Evolutionary conservation across 2,113 vertebrate species (phyloP), one percentile per base, ranked within the genome.

Genomic region (Melanocharis versteri): DNA sequence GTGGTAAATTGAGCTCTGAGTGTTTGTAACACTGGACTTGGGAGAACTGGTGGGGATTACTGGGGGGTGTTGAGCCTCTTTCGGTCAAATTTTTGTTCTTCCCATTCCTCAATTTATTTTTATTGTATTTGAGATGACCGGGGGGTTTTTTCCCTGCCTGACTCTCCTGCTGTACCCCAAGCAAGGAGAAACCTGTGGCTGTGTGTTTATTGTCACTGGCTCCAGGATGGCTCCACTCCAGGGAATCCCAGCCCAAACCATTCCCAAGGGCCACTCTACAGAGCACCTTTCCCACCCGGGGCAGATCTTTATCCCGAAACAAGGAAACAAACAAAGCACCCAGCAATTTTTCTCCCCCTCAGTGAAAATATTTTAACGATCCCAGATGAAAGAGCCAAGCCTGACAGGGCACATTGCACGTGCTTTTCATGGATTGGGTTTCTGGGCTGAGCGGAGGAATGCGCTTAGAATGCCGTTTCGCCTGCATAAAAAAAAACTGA

Each of bases 391-490:
- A 83, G 50, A 90, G 84, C 45, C 89, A 80, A 73, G 79, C 42
- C 35, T 77, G 75, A 62, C 85, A 80, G 65, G 50, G 90, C 58
- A 75, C 58, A 60, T 50, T 30, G 24, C 87, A 47, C 11, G 27
- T 62, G 87, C 75, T 91, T 93, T 9, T n/a, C 71, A 27, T 58
- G 87, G 92, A 7, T 77, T 83, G 79, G 78, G 82, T 77, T 94
- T 91, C 87, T 93, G 84, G 84, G 54, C 58, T 35, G 66, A 39
- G 78, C 26, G 33, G 12, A 83, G 79, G 93, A 96, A 95, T 92
- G 90, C 91, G 75, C 86, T 97, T 17, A 94, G 62, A 48, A 70
- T 54, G 71, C 89, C 47, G 42, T n/a, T 97, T 73, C 15, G 70
- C 39, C 51, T 27, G 10, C 9, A 73, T 2, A 57, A 83, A 93